Base-by-base conservation (phyloP, 2,113 vertebrate genomes). In the Megalops atlanticus region DNA sequence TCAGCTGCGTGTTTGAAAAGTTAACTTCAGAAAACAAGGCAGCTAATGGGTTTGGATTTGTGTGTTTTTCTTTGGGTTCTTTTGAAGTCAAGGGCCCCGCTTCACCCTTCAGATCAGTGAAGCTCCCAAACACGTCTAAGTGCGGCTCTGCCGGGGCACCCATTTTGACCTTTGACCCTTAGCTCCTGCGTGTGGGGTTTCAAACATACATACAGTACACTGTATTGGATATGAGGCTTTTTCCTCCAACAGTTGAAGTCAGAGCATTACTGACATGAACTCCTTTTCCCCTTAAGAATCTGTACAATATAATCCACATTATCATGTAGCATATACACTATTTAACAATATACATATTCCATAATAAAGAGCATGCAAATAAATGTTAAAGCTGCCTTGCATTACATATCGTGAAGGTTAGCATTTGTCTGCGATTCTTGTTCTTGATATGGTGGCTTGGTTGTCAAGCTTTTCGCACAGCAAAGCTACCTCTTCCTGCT, bases 21-120 rank as follows among this genome's bases (percentile, higher is more conserved):
- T 91, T 90, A 93, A 92, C 88, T 91, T 83, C 91, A 91, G 87
- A 92, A 91, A 93, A 93, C 91, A 93, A 89, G 86, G 87, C 12
- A 78, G 83, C 91, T 92, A 91, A 93, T 92, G 88, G 89, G 88
- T 92, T 92, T 89, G 87, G 90, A 91, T 92, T 92, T 93, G 91
- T 91, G 89, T 92, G 90, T 94, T 92, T n/a, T 93, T 91, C 88
- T 90, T 83, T 92, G 88, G 85, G 84, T 73, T 41, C 58, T 89
- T 93, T 94, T 94, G 92, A 93, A 90, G 91, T 90, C 81, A 72
- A 77, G 86, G 84, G n/a, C n/a, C 85, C 81, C 78, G 64, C 33
- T 43, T 84, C 88, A 88, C 85, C 84, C 88, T 87, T 88, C 84
- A 79, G 87, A 82, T 85, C 76, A 68, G 82, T 84, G 85, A 85